Evolutionary conservation across 2,113 vertebrate genomes (phyloP).

Genomic region (Sylvia atricapilla): DNA sequence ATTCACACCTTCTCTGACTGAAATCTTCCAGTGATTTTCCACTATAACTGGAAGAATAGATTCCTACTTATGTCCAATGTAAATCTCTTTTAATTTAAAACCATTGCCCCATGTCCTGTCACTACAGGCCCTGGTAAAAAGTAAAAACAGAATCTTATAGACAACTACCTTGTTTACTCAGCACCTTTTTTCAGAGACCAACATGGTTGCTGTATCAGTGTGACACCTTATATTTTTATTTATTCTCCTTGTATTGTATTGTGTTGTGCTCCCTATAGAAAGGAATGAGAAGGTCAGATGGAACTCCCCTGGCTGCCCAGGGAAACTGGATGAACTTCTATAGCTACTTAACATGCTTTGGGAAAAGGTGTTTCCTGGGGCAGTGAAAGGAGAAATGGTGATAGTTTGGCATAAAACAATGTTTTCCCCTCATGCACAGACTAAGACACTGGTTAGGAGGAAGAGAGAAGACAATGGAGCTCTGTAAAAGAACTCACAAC

Average conservation of each 20-base stretch:
- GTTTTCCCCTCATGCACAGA: not conserved
- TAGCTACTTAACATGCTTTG: not conserved
- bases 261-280: not conserved
- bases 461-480: not conserved
- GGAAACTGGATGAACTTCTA: not conserved
- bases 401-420: not conserved
- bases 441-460: not conserved
- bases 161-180: not conserved
- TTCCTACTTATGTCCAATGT: not conserved
- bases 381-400: not conserved
- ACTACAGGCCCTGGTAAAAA: not conserved
- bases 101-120: fast-evolving
- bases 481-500: not conserved
- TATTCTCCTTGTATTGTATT: not conserved
- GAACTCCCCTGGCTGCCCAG: not conserved
- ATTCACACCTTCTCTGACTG: not conserved
- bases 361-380: not conserved
- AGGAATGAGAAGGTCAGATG: not conserved
- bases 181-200: not conserved
- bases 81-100: not conserved
- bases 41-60: not conserved
- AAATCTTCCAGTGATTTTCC: not conserved
- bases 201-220: not conserved
- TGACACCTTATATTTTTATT: not conserved
- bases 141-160: not conserved